A percentile compares a stretch with the other conserved stretches of the same genome.
Conservation (phyloP, 2,797 vertebrate species). For the Lacerta viridis region DNA sequence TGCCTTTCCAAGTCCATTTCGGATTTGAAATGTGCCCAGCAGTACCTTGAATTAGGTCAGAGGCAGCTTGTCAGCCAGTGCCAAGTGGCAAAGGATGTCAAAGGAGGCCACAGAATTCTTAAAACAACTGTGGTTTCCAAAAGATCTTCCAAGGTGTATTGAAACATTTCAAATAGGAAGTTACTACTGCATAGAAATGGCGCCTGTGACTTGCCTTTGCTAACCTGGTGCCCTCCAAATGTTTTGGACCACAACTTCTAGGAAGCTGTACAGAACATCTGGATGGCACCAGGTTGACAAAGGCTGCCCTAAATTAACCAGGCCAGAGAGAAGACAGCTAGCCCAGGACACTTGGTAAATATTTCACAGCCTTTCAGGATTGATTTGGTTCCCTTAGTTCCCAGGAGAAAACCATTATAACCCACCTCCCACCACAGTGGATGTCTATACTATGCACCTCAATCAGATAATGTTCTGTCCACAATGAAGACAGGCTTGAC, state of each 20-base stretch:
- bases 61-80: not conserved
- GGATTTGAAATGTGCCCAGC: not conserved
- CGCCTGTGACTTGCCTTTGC: no score
- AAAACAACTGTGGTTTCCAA: not conserved
- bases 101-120: not conserved
- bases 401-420: not conserved
- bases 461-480: not conserved
- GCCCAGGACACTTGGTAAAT: not conserved
- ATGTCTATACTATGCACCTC: not conserved
- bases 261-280: no score
- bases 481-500: not conserved
- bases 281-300: no score
- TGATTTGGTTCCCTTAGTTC: not conserved
- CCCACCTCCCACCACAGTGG: not conserved
- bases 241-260: no score
- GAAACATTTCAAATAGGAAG: not conserved
- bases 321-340: not conserved
- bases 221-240: not conserved
- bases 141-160: no score
- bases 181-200: not conserved
- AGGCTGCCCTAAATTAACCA: not conserved
- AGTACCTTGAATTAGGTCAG: not conserved
- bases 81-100: not conserved
- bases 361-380: not conserved
- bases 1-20: not conserved